Evolutionary conservation across 2,888 invertebrate genomes (phyloP).

Genomic region (Pyrocoelia pectoralis): DNA sequence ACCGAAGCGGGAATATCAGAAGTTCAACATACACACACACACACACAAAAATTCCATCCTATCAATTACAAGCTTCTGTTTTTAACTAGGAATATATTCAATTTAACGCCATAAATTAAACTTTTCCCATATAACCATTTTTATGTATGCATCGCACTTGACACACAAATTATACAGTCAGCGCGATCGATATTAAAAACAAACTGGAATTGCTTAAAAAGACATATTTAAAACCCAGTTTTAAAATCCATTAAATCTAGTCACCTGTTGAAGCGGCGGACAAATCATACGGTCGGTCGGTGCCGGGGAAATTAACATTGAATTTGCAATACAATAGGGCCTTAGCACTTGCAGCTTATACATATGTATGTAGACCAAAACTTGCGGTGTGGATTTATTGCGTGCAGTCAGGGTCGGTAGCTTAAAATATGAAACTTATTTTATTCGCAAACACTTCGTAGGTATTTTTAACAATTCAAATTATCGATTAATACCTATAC

Average conservation of each 20-base stretch:
- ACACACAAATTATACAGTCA: not conserved
- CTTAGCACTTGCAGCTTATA: slow-evolving; percentile 59
- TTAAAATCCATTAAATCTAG: slow-evolving; percentile 31
- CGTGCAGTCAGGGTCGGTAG: slow-evolving; percentile 27
- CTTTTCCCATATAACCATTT: no score
- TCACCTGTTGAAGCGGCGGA: slow-evolving; percentile 55
- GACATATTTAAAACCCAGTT: slow-evolving; percentile 4
- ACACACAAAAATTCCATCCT: slow-evolving; percentile 14
- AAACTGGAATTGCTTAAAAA: not conserved
- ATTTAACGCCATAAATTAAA: not conserved
- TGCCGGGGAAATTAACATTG: slow-evolving; percentile 59
- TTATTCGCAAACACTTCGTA: not conserved
- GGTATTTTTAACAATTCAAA: no score
- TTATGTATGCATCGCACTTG: not conserved
- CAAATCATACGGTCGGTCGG: slow-evolving; percentile 55
- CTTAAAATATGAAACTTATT: not conserved
- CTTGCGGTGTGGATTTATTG: slow-evolving; percentile 52
- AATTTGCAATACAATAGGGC: slow-evolving; percentile 62
- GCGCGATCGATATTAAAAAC: not conserved
- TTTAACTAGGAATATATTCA: slow-evolving; percentile 10
- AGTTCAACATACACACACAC: slow-evolving; percentile 6
- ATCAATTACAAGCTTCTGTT: slow-evolving; percentile 16
- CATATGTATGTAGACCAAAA: slow-evolving; percentile 58
- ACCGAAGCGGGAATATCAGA: slow-evolving; percentile 31
- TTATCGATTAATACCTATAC: no score